These are phyloP conservation scores for Bradynema listronoti DNA, from an alignment of 1,140 invertebrate genomes.

Conservation along the genomic window DNA sequence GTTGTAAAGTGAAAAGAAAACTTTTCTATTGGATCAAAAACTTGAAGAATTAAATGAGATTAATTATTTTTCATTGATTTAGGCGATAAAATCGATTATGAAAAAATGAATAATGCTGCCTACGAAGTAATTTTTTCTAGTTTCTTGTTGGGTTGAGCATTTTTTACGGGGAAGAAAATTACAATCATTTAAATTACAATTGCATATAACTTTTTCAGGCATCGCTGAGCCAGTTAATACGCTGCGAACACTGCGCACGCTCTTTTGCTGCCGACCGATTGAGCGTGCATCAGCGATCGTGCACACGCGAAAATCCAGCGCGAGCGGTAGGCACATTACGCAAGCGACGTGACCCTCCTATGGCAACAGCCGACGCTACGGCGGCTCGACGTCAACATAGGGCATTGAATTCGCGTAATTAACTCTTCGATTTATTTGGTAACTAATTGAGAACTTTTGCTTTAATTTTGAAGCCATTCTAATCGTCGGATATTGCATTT, in stretches of 20 bases:
- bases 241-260: slow-evolving; percentile 66
- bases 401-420: too few relatives aligned
- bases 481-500: too few relatives aligned
- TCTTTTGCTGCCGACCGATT: slow-evolving; percentile 69
- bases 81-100: slow-evolving; percentile 61
- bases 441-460: too few relatives aligned
- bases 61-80: slow-evolving; percentile 10
- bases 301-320: slow-evolving; percentile 59
- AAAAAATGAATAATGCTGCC: slow-evolving; percentile 62
- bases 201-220: slow-evolving; percentile 2
- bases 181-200: not conserved
- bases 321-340: slow-evolving; percentile 9
- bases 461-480: too few relatives aligned
- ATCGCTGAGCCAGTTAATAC: slow-evolving; percentile 63
- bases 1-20: not conserved
- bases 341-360: not conserved
- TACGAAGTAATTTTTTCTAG: too few relatives aligned
- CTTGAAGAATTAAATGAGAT: slow-evolving; percentile 12
- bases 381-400: not conserved
- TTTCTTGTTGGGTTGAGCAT: too few relatives aligned
- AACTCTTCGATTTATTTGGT: too few relatives aligned
- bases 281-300: slow-evolving; percentile 66
- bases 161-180: too few relatives aligned
- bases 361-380: slow-evolving; percentile 2
- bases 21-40: slow-evolving; percentile 44